These are phyloP conservation scores for Muscidifurax raptorellus DNA, from an alignment of 1,140 invertebrate genomes.

Conservation along the genomic window DNA sequence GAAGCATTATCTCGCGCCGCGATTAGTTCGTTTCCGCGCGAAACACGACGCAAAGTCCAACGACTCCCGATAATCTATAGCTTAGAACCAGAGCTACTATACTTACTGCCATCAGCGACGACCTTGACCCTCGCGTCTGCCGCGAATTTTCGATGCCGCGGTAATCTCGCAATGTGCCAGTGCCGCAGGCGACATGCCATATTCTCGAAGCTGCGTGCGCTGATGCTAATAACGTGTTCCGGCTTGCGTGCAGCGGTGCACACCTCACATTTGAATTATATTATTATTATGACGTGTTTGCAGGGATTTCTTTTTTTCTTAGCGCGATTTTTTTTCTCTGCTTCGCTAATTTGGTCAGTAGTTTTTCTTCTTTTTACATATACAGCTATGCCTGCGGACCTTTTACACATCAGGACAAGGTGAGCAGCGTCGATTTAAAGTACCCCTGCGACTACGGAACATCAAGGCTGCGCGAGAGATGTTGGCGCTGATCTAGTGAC, in stretches of 20 bases:
- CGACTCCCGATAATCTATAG: constrained; percentile 61
- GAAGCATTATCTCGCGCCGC: background rate
- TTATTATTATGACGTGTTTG: too few species aligned
- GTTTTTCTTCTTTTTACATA: too few species aligned
- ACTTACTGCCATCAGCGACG: constrained; percentile 36
- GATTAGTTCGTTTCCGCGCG: constrained; percentile 51
- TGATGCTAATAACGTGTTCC: too few species aligned
- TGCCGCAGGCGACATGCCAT: background rate
- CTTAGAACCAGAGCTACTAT: background rate
- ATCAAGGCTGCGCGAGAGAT: too few species aligned
- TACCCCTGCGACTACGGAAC: too few species aligned
- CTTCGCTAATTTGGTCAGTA: background rate
- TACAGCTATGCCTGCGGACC: too few species aligned
- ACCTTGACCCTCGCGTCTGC: constrained; percentile 65
- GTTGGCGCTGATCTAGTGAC: too few species aligned
- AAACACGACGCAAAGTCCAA: constrained; percentile 65
- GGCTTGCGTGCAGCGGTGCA: too few species aligned
- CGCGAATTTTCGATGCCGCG: background rate
- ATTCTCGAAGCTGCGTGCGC: too few species aligned
- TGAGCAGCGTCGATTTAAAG: too few species aligned
- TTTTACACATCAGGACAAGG: too few species aligned
- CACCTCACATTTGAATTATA: too few species aligned
- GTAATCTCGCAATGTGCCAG: background rate
- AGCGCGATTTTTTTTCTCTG: constrained; percentile 14
- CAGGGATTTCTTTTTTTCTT: constrained; percentile 8